Evolutionary conservation across 2,888 invertebrate genomes (phyloP).

Genomic region (Acrocyrtus sp.): DNA sequence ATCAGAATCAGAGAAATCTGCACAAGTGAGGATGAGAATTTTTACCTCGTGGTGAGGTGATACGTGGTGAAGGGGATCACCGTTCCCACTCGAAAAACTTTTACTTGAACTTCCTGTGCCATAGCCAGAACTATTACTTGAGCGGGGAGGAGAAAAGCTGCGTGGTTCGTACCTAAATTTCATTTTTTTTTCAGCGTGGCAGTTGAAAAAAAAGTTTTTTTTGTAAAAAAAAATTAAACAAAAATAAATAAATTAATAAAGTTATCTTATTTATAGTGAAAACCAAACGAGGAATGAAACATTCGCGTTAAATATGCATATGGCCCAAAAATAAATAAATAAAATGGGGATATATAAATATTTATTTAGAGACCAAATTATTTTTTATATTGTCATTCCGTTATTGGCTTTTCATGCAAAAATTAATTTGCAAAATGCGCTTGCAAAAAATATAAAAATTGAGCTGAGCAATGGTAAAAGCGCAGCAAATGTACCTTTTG

Average conservation of each 20-base stretch:
- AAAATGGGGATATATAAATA: neutral
- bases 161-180: constrained; percentile 72
- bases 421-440: neutral
- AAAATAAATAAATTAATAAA: constrained; percentile 34
- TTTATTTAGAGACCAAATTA: neutral
- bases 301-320: no score
- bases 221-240: constrained; percentile 18
- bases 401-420: no score
- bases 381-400: neutral
- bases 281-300: no score
- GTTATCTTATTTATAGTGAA: neutral
- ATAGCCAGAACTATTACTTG: constrained; percentile 85
- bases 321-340: neutral
- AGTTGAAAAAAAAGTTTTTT: constrained; percentile 14
- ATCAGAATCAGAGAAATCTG: neutral
- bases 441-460: neutral
- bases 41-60: constrained; percentile 67
- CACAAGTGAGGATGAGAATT: neutral
- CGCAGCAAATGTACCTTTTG: constrained; percentile 67
- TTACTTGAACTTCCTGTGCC: constrained; percentile 76
- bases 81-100: constrained; percentile 66
- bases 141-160: constrained; percentile 80
- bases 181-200: no score
- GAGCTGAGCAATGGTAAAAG: constrained; percentile 3
- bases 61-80: constrained; percentile 65